phyloP scores from a whole-genome alignment of 2,797 vertebrate genomes.

The Chromobotia macracanthus region DNA sequence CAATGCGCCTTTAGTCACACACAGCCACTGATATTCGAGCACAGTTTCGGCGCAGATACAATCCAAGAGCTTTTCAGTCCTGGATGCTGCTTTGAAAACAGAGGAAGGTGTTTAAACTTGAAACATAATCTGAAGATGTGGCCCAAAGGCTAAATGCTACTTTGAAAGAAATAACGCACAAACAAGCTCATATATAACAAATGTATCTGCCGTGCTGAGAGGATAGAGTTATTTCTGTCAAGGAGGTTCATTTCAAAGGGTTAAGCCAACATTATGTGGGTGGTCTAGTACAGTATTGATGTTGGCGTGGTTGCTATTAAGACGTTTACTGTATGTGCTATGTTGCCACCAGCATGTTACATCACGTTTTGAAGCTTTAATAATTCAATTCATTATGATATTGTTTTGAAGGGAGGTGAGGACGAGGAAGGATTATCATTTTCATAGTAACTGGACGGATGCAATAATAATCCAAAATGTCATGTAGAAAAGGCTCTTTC shows the following conservation, averaged over 20 bases:
- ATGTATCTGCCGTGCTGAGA: conserved; percentile 1
- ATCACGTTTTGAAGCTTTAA: conserved; percentile 11
- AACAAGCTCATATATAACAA: neutral
- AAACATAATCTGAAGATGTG: neutral
- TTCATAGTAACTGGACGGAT: conserved; percentile 2
- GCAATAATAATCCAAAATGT: neutral
- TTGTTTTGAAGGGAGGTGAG: neutral
- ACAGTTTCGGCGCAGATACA: conserved; percentile 12
- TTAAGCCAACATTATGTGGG: conserved; percentile 39
- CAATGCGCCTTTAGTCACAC: conserved; percentile 16
- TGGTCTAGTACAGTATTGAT: conserved; percentile 36
- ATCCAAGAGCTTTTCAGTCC: conserved; percentile 3
- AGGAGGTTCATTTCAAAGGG: conserved; percentile 36
- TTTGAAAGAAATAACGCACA: neutral
- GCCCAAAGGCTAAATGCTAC: neutral
- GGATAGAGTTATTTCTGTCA: neutral
- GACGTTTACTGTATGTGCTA: conserved; percentile 32
- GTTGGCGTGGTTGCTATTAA: conserved; percentile 26
- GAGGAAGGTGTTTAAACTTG: neutral
- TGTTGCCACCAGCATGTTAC: conserved; percentile 18
- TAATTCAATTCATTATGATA: conserved; percentile 16
- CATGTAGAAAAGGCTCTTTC: neutral
- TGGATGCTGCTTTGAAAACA: neutral
- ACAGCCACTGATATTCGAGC: conserved; percentile 23
- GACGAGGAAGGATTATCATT: conserved; percentile 15